Evolutionary conservation across 2,797 vertebrate species (phyloP), one percentile per base, ranked within the genome.

Genomic region (Anisognathus igniventris): DNA sequence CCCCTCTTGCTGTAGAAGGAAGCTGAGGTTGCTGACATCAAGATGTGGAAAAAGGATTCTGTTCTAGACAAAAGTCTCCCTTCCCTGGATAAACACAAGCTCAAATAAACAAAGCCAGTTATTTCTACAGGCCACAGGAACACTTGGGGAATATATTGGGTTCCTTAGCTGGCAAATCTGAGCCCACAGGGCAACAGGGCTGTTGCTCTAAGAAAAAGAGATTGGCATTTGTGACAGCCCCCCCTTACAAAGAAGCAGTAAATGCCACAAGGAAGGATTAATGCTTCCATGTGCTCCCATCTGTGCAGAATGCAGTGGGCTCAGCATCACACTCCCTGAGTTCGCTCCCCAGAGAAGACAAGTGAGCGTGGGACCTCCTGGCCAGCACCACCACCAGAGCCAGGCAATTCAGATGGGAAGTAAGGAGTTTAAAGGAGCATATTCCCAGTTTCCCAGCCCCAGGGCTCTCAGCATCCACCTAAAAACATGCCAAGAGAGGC

Each of bases 311-410:
- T 9, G 40, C 56, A 94, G 53, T 12, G 19, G 89, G 77, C 35
- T 88, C 42, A 44, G 68, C 77, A 51, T 7, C 0, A 0, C 42
- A 11, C 31, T 83, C 56, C 39, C 6, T 0, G 2, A 44, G 66
- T 44, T 48, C 0, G 0, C 30, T 14, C 31, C 7, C 13, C 13
- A 64, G 45, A 75, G 53, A 44, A 27, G 27, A 42, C 35, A 76
- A 48, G 35, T 0, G 0, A 85, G 53, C 0, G 0, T 14, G 39
- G 50, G 35, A 77, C 39, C 33, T 67, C 27, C 1, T 40, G 62
- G 35, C 12, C 61, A 83, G 62, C 9, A 14, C 35, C 68, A 74
- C 13, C 23, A 22, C 16, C 8, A 12, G 35, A 62, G 56, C 31
- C 23, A 35, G 6, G 19, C 45, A 57, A 72, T 42, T 8, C 20